Conservation (phyloP, 2,797 vertebrate genomes). For the Anguilla marmorata region DNA sequence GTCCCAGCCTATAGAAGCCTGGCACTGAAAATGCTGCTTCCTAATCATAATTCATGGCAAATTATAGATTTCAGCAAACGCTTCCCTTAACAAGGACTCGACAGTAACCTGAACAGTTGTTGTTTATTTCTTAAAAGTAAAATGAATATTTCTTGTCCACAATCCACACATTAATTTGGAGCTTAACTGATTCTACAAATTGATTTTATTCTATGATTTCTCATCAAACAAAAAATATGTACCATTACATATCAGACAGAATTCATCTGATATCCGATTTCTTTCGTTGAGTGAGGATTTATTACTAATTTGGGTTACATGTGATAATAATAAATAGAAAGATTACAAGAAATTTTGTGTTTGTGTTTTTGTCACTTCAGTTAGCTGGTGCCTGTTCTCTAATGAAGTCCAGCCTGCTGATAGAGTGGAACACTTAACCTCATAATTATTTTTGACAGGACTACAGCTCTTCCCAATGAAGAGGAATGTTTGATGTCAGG, state of each 20-base stretch:
- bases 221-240: not conserved
- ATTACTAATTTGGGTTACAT: not conserved
- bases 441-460: slow-evolving; percentile 58
- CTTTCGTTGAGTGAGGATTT: not conserved
- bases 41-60: not conserved
- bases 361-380: slow-evolving; percentile 19
- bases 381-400: slow-evolving; percentile 43
- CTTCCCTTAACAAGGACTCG: not conserved
- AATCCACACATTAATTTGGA: not conserved
- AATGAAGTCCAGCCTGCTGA: slow-evolving; percentile 30
- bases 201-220: not conserved
- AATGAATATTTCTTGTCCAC: not conserved
- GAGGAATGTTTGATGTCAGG: slow-evolving; percentile 51
- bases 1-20: not conserved
- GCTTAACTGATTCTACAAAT: not conserved
- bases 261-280: not conserved
- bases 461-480: slow-evolving; percentile 44
- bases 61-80: not conserved
- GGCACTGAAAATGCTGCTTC: not conserved
- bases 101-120: not conserved
- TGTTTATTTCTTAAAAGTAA: not conserved
- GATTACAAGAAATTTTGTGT: not conserved
- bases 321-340: not conserved
- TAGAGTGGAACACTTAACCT: slow-evolving; percentile 56
- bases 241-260: not conserved